A percentile compares a stretch with the other conserved stretches of the same genome.
These are phyloP conservation scores for Plemyria rubiginata DNA, from an alignment of 2,888 invertebrate species.

Conservation along the genomic window DNA sequence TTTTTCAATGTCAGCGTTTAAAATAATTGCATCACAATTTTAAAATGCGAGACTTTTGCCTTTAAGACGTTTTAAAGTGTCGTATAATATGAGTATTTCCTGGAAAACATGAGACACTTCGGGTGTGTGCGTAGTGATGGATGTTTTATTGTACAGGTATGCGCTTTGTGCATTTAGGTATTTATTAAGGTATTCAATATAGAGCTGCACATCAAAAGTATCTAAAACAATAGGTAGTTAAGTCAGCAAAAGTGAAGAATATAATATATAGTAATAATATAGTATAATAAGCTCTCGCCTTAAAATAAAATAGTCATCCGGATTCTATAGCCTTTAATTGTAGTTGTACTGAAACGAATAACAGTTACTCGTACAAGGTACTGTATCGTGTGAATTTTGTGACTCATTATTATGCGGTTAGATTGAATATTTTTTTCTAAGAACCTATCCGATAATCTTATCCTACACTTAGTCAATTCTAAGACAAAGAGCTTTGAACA, in stretches of 20 bases:
- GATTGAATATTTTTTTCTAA: slow-evolving; percentile 33
- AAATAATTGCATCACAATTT: slow-evolving; percentile 85
- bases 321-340: neutral
- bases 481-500: slow-evolving; percentile 29
- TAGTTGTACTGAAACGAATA: slow-evolving; percentile 14
- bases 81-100: slow-evolving; percentile 79
- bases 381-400: slow-evolving; percentile 26
- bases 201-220: neutral
- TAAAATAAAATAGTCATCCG: neutral
- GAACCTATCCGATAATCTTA: slow-evolving; percentile 30
- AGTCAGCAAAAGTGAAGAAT: too few species aligned
- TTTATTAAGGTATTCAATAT: neutral
- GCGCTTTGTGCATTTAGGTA: slow-evolving; percentile 15
- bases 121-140: slow-evolving; percentile 38
- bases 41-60: slow-evolving; percentile 81
- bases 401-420: slow-evolving; percentile 34
- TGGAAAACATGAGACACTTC: slow-evolving; percentile 73
- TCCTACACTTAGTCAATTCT: slow-evolving; percentile 19
- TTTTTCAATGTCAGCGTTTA: slow-evolving; percentile 85
- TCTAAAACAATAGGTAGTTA: neutral
- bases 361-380: slow-evolving; percentile 7
- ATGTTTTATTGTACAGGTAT: slow-evolving; percentile 29
- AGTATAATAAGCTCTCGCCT: too few species aligned
- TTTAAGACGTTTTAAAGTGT: slow-evolving; percentile 77
- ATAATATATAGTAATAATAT: too few species aligned